These are phyloP conservation scores for Hyles lineata DNA, from an alignment of 2,888 invertebrate species.

Conservation along the genomic window DNA sequence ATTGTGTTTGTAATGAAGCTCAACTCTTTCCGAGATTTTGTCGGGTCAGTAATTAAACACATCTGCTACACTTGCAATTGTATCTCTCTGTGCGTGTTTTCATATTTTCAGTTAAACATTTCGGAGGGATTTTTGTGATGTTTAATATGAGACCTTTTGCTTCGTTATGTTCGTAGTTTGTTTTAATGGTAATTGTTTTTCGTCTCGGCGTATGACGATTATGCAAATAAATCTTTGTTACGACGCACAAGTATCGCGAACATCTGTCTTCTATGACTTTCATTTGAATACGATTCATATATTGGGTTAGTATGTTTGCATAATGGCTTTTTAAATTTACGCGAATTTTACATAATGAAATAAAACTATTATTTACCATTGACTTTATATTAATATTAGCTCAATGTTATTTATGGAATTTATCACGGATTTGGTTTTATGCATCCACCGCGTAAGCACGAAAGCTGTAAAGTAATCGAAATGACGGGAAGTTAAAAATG, in stretches of 20 bases:
- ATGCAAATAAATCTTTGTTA: constrained; percentile 50
- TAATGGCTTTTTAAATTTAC: background rate
- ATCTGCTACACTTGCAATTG: constrained; percentile 76
- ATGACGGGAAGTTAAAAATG: too few species aligned
- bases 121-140: constrained; percentile 58
- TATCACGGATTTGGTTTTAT: too few species aligned
- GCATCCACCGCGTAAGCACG: too few species aligned
- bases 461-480: too few species aligned
- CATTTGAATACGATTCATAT: background rate
- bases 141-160: constrained; percentile 54
- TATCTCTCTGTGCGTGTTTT: constrained; percentile 61
- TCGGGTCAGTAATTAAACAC: constrained; percentile 81
- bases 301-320: background rate
- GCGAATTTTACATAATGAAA: too few species aligned
- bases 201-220: constrained; percentile 52
- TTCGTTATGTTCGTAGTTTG: constrained; percentile 56
- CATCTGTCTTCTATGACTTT: constrained; percentile 35
- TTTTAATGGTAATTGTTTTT: constrained; percentile 57
- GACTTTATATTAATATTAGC: too few species aligned
- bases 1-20: constrained; percentile 74
- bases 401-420: too few species aligned
- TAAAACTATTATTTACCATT: too few species aligned
- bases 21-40: constrained; percentile 75
- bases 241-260: constrained; percentile 34
- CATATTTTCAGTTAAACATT: constrained; percentile 65